Evolutionary conservation across 2,888 invertebrate species (phyloP), one percentile per base, ranked within the genome.

Genomic region (Barypeithes pellucidus): DNA sequence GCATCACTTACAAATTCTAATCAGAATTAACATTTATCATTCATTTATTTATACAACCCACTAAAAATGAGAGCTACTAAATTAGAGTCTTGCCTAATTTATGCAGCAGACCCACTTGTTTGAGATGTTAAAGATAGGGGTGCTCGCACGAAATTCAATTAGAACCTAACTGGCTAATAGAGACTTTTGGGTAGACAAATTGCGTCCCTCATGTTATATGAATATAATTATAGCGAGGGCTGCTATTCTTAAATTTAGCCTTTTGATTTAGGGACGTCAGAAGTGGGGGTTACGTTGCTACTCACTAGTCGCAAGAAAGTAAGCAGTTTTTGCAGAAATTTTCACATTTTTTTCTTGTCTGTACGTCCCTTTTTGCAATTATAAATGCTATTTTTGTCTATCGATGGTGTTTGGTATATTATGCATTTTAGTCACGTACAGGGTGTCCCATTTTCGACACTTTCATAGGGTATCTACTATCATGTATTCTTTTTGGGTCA

Each of bases 111-210:
- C 69, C 73, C 73, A 73, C 73, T 73, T 73, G 73, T 73, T 73
- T 73, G 73, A 66, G 68, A 73, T 73, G 73, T 65, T 69, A 76
- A 76, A 75, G 76, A 78, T 79, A 77, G 78, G 80, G 80, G 80
- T 78, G 77, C 79, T 77, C 78, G 76, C 76, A 77, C 80, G 78
- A 71, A 80, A 80, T 79, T 75, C 66, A 78, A 79, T 80, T 76
- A 80, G 66, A 66, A 71, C 69, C 75, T 75, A 79, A 79, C 77
- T 75, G 75, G 70, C 78, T 79, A 79, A 79, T 80, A 78, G 78
- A 77, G 78, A 77, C 77, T 76, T 76, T 77, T 75, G 76, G 76
- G 76, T 77, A 76, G 79, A 79, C 78, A 79, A 80, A 80, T 80
- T 80, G 77, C 79, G 71, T 78, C 80, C 80, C 80, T 79, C 76